Evolutionary conservation across 2,113 vertebrate genomes (phyloP), one percentile per base, ranked within the genome.

Genomic region (Rattus rattus): DNA sequence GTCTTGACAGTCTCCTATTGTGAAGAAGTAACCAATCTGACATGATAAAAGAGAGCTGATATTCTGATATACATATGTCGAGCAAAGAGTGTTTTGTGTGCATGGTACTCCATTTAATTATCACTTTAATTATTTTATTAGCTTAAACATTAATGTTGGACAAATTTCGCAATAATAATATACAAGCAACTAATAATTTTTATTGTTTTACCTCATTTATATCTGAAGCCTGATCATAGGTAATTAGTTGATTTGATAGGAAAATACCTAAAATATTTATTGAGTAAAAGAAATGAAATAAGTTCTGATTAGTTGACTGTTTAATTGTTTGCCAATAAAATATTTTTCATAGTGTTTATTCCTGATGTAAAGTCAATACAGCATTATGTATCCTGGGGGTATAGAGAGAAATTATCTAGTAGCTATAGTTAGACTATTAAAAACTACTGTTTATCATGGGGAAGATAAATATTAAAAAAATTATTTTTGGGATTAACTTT

Each of bases 221-320:
- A 67, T 95, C 88, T 85, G 72, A 93, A 52, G 47, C 72, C 94
- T 93, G 76, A 87, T 93, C 91, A 86, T 83, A 96, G 79, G 93
- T 96, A 94, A 95, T 96, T 97, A 95, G 61, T 96, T 96, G 90
- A 91, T 92, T 86, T 59, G 19, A 56, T 92, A 95, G 92, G 56
- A 91, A 96, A 95, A 92, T 39, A 94, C 47, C 43, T 73, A 59
- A 92, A 88, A 39, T 88, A 94, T 84, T 90, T 61, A 89, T 69
- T 69, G 67, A 33, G n/a, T 52, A 92, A 20, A 69, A 88, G 20
- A 88, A 19, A 94, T 90, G 7, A 72, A 12, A 88, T 92, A 56
- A 87, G n/a, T 83, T 93, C 81, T 91, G 67, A 96, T 92, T 94
- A 95, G 72, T 63, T 90, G 49, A 83, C 28, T 92, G 22, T 93